These are phyloP conservation scores for Myotis brandtii DNA, from an alignment of 2,113 vertebrate species.

Conservation along the genomic window DNA sequence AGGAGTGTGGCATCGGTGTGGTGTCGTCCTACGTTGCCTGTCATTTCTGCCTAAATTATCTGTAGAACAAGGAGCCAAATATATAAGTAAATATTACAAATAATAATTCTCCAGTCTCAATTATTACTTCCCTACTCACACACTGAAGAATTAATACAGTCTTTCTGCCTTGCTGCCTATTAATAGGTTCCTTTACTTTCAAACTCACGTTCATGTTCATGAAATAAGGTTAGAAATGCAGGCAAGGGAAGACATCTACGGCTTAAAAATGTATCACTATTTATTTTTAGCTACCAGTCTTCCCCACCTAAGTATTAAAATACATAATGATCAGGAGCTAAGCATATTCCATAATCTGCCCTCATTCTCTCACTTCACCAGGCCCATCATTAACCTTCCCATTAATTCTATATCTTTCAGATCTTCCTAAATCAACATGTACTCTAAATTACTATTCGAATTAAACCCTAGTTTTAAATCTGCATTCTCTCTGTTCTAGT, in stretches of 20 bases:
- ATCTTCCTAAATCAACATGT: constrained; percentile 50
- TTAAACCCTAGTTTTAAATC: neutral
- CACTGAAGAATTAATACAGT: neutral
- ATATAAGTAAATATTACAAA: neutral
- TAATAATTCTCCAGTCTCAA: neutral
- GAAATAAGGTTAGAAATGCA: constrained; percentile 30
- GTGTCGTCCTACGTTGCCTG: neutral
- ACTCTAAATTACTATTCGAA: constrained; percentile 46
- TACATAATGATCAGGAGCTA: constrained; percentile 33
- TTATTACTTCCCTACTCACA: neutral
- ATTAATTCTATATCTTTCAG: constrained; percentile 59
- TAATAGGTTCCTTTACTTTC: neutral
- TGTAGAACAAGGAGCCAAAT: neutral
- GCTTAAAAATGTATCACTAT: neutral
- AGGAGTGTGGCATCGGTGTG: neutral
- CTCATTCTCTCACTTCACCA: neutral
- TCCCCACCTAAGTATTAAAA: constrained; percentile 48
- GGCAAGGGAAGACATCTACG: neutral
- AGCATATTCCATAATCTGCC: neutral
- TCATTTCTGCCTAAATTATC: constrained; percentile 33
- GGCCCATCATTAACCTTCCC: constrained; percentile 37
- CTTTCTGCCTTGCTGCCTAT: neutral
- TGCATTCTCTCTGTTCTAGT: neutral
- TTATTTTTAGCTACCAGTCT: constrained; percentile 49
- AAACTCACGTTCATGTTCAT: neutral